These are phyloP conservation scores for Riparia riparia DNA, from an alignment of 2,113 vertebrate species.

Conservation along the genomic window DNA sequence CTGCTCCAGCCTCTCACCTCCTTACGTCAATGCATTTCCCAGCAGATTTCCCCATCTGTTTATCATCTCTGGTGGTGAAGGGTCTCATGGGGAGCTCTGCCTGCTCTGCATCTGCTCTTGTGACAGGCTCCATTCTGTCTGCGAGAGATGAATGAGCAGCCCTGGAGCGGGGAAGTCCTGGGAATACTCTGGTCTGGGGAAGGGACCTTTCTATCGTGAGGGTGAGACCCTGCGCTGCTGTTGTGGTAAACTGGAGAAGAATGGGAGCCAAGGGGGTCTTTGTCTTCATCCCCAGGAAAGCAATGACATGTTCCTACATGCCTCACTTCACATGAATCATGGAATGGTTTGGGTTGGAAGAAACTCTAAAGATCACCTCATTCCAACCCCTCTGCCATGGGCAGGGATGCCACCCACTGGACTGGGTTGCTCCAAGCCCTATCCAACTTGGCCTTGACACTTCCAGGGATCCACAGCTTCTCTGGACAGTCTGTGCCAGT, in stretches of 20 bases:
- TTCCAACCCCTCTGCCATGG: background rate
- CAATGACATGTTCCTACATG: background rate
- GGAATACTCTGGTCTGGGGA: slow-evolving; percentile 30
- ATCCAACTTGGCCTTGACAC: background rate
- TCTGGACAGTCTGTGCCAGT: background rate
- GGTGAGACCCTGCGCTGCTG: background rate
- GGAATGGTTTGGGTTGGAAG: background rate
- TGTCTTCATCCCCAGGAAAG: background rate
- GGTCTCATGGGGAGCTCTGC: slow-evolving; percentile 52
- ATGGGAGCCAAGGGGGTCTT: slow-evolving; percentile 30
- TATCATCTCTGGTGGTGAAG: slow-evolving; percentile 57
- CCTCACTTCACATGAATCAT: background rate
- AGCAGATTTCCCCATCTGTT: slow-evolving; percentile 69
- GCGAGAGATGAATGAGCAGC: slow-evolving; percentile 1
- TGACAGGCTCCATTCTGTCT: slow-evolving; percentile 67
- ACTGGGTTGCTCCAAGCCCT: background rate
- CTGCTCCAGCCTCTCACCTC: slow-evolving; percentile 55
- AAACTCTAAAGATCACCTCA: background rate
- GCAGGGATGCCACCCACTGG: background rate
- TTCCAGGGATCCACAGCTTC: background rate
- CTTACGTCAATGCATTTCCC: slow-evolving; percentile 63
- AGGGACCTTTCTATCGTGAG: background rate
- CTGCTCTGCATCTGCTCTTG: slow-evolving; percentile 58
- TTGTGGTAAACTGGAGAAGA: slow-evolving; percentile 6
- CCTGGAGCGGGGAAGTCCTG: slow-evolving; percentile 33